Base-by-base conservation (phyloP, 2,888 invertebrate species). In the Sesamia inferens region DNA sequence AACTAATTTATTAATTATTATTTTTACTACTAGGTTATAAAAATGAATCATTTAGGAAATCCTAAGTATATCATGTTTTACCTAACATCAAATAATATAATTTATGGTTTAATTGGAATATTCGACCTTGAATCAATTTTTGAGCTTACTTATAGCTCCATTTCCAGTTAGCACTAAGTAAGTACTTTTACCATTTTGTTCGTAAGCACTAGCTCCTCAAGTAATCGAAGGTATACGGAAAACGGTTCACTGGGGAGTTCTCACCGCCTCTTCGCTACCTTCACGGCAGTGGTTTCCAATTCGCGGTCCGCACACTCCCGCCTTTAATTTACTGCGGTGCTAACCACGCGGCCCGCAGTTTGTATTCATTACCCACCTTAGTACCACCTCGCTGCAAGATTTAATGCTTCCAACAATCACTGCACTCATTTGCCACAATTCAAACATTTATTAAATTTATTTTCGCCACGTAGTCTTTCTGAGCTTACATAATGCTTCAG, bases 311-410 rank as follows among this genome's bases (percentile, higher is more conserved):
- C 90, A 90, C 91, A 88, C 88, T 86, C 85, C 90, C 88, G 88
- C 90, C 93, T 92, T 78, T 95, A 94, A 95, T 95, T 95, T 95
- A 95, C 92, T 92, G 90, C 92, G 90, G 92, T 89, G 92, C 92
- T 93, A 93, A 93, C 93, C 93, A 90, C 91, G 91, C 93, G 91
- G 90, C 88, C 93, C 94, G 94, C 95, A 94, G 93, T 95, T 95
- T 94, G 93, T 96, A 94, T 95, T 95, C 94, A 96, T 95, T 94
- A 95, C 93, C 92, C 89, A 93, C 94, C 94, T 94, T 92, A 92
- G 91, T 89, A 87, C 88, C 89, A 88, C 89, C 90, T 88, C 88
- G 85, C 88, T 88, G 88, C 90, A 90, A 92, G 93, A 94, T 93
- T 93, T 92, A 94, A 92, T 92, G 88, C 90, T 89, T 88, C 87